Conservation (phyloP, 2,113 vertebrate genomes). For the Crocuta crocuta region DNA sequence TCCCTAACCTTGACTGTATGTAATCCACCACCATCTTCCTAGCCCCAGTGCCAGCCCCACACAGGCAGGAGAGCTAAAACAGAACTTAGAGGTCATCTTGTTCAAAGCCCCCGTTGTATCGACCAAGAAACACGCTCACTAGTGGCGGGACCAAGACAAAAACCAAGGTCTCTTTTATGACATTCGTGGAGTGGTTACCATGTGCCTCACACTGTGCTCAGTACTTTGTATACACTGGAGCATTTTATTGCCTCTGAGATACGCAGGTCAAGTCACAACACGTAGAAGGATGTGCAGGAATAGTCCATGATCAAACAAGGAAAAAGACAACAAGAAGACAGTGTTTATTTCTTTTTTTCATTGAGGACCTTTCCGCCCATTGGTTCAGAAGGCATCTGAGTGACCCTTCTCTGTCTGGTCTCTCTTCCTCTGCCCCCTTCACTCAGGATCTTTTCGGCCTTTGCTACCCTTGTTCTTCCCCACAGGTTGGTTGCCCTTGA, state of each 20-base stretch:
- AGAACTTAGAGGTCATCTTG: background rate
- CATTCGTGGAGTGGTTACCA: background rate
- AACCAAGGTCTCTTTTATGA: too few relatives aligned
- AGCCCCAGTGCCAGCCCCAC: background rate
- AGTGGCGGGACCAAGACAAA: background rate
- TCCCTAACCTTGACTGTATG: background rate
- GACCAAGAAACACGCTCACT: background rate
- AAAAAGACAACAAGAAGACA: background rate
- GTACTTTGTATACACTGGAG: background rate
- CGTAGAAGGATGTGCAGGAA: background rate
- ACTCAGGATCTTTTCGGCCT: background rate
- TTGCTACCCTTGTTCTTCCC: background rate
- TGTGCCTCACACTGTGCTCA: background rate
- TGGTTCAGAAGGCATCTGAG: background rate
- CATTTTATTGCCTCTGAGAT: background rate
- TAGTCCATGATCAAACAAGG: background rate
- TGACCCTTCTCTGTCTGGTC: background rate
- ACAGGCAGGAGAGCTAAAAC: background rate
- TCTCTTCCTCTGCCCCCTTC: background rate
- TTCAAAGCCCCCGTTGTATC: background rate
- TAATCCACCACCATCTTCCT: background rate
- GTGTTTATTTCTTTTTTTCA: background rate
- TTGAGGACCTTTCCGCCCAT: background rate
- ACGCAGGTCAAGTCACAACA: background rate
- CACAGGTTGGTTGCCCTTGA: background rate